These are phyloP conservation scores for Chironomus tepperi DNA, from an alignment of 1,140 invertebrate genomes.

Conservation along the genomic window DNA sequence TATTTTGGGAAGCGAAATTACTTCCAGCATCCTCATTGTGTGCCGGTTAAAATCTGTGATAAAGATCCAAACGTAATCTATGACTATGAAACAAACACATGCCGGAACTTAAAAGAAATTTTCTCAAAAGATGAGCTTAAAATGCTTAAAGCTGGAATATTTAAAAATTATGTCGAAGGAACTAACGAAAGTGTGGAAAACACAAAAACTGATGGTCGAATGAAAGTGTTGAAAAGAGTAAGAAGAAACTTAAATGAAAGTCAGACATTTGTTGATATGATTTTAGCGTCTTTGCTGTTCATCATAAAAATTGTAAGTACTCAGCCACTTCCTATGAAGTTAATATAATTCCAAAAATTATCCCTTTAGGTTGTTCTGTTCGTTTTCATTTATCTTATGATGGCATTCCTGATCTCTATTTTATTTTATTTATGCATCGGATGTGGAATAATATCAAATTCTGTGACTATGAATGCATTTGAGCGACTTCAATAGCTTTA, in stretches of 20 bases:
- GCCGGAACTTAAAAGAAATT: slow-evolving; percentile 29
- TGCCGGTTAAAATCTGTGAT: slow-evolving; percentile 3
- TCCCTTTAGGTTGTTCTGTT: neutral
- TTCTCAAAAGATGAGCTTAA: slow-evolving; percentile 30
- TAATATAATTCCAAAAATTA: neutral
- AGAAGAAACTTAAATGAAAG: neutral
- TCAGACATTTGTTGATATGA: neutral
- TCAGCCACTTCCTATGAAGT: neutral
- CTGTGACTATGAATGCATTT: neutral
- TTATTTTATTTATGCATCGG: neutral
- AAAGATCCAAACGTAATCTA: slow-evolving; percentile 28
- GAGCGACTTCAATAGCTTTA: neutral
- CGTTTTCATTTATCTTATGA: neutral
- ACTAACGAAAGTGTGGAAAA: neutral
- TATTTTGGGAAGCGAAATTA: slow-evolving; percentile 35
- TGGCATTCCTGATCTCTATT: neutral
- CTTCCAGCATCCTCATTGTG: slow-evolving; percentile 30
- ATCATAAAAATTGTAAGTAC: neutral
- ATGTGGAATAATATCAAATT: slow-evolving; percentile 1
- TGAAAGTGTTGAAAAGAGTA: neutral
- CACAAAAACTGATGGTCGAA: neutral
- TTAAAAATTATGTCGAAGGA: neutral
- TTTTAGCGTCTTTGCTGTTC: neutral
- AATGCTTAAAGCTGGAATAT: slow-evolving; percentile 23
- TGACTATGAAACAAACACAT: slow-evolving; percentile 32